Evolutionary conservation across 2,888 invertebrate genomes (phyloP).

Genomic region (Poecilobothrus nobilitatus): DNA sequence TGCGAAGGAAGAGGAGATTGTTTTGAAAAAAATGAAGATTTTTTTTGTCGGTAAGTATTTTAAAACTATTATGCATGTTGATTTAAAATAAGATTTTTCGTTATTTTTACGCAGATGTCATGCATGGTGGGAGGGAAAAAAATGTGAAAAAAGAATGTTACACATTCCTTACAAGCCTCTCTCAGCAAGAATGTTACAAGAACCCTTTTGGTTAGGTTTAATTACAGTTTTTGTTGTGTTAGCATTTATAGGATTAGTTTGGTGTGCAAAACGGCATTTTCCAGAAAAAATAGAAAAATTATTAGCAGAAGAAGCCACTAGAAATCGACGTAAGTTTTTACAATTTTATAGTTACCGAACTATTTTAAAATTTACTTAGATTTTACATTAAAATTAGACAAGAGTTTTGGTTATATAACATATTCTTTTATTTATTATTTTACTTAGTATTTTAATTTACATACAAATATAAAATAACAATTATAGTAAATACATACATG

Average conservation of each 20-base stretch:
- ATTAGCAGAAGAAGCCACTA: constrained; percentile 68
- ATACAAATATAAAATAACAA: too few relatives aligned
- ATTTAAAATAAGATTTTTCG: not conserved
- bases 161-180: constrained; percentile 63
- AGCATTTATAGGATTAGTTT: constrained; percentile 67
- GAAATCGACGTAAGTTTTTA: constrained; percentile 58
- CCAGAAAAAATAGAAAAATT: constrained; percentile 78
- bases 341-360: too few relatives aligned
- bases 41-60: constrained; percentile 50
- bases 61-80: not conserved
- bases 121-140: constrained; percentile 63
- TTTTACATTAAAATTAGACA: constrained; percentile 17
- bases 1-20: constrained; percentile 70
- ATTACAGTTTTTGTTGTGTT: constrained; percentile 76
- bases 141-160: constrained; percentile 61
- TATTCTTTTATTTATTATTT: constrained; percentile 19
- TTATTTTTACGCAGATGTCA: constrained; percentile 49
- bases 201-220: constrained; percentile 82
- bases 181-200: constrained; percentile 73
- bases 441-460: constrained; percentile 8
- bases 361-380: too few relatives aligned
- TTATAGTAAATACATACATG: too few relatives aligned
- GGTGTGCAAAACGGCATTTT: constrained; percentile 79
- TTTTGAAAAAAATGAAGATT: constrained; percentile 56
- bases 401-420: too few relatives aligned